These are phyloP conservation scores for Brachionichthys hirsutus DNA, from an alignment of 2,113 vertebrate species.

Conservation along the genomic window DNA sequence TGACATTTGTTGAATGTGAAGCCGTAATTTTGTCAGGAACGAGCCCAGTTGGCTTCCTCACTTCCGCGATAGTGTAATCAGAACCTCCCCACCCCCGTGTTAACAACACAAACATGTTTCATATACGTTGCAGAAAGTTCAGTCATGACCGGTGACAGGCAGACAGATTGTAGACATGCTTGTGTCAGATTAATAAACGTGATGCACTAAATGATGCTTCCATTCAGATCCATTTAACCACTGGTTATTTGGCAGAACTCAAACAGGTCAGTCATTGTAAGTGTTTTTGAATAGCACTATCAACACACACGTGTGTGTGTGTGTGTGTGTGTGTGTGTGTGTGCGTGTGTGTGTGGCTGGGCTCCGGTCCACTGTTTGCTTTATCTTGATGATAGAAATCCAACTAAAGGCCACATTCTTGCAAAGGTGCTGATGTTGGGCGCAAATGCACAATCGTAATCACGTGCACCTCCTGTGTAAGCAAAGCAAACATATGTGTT, in stretches of 20 bases:
- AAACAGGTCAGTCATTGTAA: slow-evolving; percentile 41
- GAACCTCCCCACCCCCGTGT: slow-evolving; percentile 19
- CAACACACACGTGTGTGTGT: too few relatives aligned
- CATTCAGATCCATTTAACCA: slow-evolving; percentile 34
- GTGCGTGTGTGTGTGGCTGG: slow-evolving; percentile 52
- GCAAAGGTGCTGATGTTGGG: slow-evolving; percentile 2
- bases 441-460: neutral
- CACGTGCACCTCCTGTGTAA: slow-evolving; percentile 12
- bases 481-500: slow-evolving; percentile 23
- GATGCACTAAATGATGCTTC: slow-evolving; percentile 34
- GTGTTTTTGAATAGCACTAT: slow-evolving; percentile 46
- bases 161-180: slow-evolving; percentile 48
- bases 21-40: slow-evolving; percentile 20
- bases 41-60: slow-evolving; percentile 31
- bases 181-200: slow-evolving; percentile 46
- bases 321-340: too few relatives aligned
- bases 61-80: slow-evolving; percentile 53
- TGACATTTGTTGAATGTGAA: slow-evolving; percentile 50
- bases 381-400: slow-evolving; percentile 4
- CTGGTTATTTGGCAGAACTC: slow-evolving; percentile 38
- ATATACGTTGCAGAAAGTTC: slow-evolving; percentile 16
- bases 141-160: slow-evolving; percentile 32
- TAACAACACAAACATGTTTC: slow-evolving; percentile 2
- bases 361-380: slow-evolving; percentile 24
- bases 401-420: slow-evolving; percentile 5